A percentile compares a stretch with the other conserved stretches of the same genome.
Evolutionary conservation across 2,113 vertebrate genomes (phyloP).

Genomic region (Mobula birostris): DNA sequence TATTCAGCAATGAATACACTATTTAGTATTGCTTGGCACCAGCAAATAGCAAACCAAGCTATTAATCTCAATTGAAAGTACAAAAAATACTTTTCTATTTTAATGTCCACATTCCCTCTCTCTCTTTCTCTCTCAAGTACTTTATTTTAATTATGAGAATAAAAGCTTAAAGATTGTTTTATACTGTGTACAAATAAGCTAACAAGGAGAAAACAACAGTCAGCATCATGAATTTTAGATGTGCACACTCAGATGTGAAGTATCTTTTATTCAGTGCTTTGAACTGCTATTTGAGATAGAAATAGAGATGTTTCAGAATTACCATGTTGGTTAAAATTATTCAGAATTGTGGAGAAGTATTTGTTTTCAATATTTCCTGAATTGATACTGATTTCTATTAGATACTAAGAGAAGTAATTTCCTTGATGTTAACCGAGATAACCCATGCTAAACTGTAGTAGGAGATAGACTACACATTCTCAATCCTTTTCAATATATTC

Average conservation of each 20-base stretch:
- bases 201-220: background rate
- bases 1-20: conserved; percentile 7
- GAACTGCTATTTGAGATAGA: background rate
- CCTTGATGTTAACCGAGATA: background rate
- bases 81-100: background rate
- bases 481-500: background rate
- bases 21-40: conserved; percentile 12
- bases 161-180: background rate
- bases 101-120: background rate
- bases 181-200: no score
- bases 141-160: no score
- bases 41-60: background rate
- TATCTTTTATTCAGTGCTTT: no score
- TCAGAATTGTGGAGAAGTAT: background rate
- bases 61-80: conserved; percentile 17
- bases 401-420: background rate
- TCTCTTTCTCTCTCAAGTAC: no score
- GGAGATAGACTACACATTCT: background rate
- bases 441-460: background rate
- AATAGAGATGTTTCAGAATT: background rate
- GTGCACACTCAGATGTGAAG: background rate
- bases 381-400: background rate
- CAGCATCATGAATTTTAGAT: background rate
- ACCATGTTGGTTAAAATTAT: background rate
- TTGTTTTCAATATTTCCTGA: background rate